phyloP scores from a whole-genome alignment of 2,797 vertebrate species.

The Staurois parvus region DNA sequence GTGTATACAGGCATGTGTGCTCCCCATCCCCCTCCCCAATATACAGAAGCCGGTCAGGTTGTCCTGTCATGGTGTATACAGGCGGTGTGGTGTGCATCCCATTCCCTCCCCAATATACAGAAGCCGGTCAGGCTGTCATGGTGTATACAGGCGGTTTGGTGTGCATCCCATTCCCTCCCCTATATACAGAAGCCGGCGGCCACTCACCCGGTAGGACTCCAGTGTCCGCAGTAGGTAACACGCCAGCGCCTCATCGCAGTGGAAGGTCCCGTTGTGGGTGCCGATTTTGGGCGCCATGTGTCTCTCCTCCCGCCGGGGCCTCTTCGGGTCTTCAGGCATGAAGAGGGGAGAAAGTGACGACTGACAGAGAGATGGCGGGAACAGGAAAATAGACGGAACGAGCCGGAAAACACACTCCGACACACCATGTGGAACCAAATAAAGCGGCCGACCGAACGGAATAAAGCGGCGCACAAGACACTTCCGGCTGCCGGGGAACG shows the following conservation, averaged over 20 bases:
- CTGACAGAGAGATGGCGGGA: constrained; percentile 26
- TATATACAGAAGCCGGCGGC: no score
- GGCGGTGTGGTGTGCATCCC: no score
- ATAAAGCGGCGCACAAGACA: not conserved
- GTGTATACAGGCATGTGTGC: no score
- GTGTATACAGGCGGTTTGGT: no score
- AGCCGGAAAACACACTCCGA: not conserved
- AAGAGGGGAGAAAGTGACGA: constrained; percentile 27
- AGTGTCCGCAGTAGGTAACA: constrained; percentile 89
- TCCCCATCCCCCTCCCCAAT: no score
- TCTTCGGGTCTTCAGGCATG: constrained; percentile 52
- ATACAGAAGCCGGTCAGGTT: no score
- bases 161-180: no score
- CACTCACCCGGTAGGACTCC: constrained; percentile 84
- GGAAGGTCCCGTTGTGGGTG: constrained; percentile 92
- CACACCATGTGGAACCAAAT: constrained; percentile 53
- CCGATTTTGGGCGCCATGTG: constrained; percentile 75
- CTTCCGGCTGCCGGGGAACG: not conserved
- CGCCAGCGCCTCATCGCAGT: constrained; percentile 93
- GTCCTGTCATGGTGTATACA: no score
- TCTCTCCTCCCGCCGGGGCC: constrained; percentile 48
- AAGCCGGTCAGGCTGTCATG: no score
- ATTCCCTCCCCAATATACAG: no score
- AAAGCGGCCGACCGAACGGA: not conserved
- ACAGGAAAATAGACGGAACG: constrained; percentile 6